These are phyloP conservation scores for Listronotus bonariensis DNA, from an alignment of 1,140 invertebrate species.

Conservation along the genomic window DNA sequence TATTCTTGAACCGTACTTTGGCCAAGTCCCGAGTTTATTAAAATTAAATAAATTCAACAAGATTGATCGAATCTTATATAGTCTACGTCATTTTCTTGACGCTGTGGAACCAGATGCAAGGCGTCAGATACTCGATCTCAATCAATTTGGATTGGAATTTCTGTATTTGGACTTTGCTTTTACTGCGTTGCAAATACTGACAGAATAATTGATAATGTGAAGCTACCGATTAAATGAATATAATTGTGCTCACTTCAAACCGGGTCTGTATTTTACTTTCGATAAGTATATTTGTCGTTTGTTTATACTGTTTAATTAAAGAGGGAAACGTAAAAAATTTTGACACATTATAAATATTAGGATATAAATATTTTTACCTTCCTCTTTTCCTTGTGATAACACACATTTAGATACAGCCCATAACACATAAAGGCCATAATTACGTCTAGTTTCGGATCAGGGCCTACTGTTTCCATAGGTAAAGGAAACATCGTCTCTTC, in stretches of 20 bases:
- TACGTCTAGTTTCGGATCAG: slow-evolving; percentile 81
- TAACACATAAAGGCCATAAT: slow-evolving; percentile 85
- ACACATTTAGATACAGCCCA: slow-evolving; percentile 96
- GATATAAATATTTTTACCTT: slow-evolving; percentile 62
- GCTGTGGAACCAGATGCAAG: slow-evolving; percentile 17
- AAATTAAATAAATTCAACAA: background rate
- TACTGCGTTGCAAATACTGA: slow-evolving; percentile 15
- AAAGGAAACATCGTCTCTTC: slow-evolving; percentile 75
- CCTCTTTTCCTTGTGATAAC: slow-evolving; percentile 92
- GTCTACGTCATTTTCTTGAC: background rate
- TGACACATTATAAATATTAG: too few relatives aligned
- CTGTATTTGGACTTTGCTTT: slow-evolving; percentile 26
- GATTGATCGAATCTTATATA: slow-evolving; percentile 2
- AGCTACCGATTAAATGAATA: slow-evolving; percentile 16
- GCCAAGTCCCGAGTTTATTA: background rate
- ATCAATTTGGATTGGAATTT: slow-evolving; percentile 30
- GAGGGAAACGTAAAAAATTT: too few relatives aligned
- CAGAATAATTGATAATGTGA: slow-evolving; percentile 28
- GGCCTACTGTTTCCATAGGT: slow-evolving; percentile 73
- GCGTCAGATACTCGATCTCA: slow-evolving; percentile 29
- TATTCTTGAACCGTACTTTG: too few relatives aligned
- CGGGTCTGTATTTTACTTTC: too few relatives aligned
- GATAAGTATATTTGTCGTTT: too few relatives aligned
- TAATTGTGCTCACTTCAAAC: slow-evolving; percentile 19
- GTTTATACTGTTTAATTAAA: too few relatives aligned